These are phyloP conservation scores for Drosophila mulleri DNA, from an alignment of 2,888 invertebrate species.

Conservation along the genomic window DNA sequence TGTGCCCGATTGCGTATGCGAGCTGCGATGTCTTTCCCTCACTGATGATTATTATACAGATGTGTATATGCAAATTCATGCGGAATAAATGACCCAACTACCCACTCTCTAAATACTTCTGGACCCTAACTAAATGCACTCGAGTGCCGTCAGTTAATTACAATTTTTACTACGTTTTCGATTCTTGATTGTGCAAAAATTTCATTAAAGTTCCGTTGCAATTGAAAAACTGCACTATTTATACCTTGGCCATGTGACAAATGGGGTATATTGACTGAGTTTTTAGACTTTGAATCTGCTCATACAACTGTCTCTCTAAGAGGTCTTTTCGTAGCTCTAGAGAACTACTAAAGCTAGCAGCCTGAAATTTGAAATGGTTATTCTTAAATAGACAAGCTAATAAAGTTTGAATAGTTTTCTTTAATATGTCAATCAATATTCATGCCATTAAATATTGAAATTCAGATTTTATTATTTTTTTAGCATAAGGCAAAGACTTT, in stretches of 20 bases:
- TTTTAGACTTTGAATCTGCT: not conserved
- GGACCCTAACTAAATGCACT: conserved; percentile 27
- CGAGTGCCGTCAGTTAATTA: conserved; percentile 59
- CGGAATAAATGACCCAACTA: conserved; percentile 58
- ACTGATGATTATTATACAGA: conserved; percentile 13
- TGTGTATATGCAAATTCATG: conserved; percentile 65
- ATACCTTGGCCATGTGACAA: not conserved
- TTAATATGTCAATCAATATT: not conserved
- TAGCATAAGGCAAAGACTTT: too few species aligned
- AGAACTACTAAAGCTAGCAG: not conserved
- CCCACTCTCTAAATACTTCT: conserved; percentile 21
- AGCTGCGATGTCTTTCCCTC: conserved; percentile 32
- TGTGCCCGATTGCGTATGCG: conserved; percentile 34
- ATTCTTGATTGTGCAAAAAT: conserved; percentile 44
- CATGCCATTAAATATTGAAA: not conserved
- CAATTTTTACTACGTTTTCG: conserved; percentile 54
- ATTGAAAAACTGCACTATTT: conserved; percentile 20
- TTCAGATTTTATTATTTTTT: not conserved
- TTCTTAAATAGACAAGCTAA: not conserved
- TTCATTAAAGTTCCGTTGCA: conserved; percentile 55
- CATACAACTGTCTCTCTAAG: not conserved
- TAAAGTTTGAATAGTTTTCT: not conserved
- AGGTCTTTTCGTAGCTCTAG: too few species aligned
- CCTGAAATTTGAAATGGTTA: not conserved
- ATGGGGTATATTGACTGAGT: not conserved